A percentile compares a stretch with the other conserved stretches of the same genome.
Evolutionary conservation across 2,888 invertebrate species (phyloP).

Genomic region (Osmoderma eremita): DNA sequence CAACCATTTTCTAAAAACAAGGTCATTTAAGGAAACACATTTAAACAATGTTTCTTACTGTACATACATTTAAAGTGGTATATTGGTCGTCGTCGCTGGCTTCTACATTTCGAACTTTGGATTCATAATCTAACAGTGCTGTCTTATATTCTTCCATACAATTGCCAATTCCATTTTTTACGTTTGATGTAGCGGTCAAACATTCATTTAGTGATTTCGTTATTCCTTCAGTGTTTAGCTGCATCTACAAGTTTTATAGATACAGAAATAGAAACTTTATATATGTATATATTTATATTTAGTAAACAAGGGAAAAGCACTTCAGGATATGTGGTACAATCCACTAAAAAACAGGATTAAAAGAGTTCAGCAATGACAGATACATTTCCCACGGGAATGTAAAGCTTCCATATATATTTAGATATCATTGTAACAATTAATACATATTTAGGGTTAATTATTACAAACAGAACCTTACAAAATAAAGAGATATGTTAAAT

Average conservation of each 20-base stretch:
- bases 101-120: background rate
- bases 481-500: no score
- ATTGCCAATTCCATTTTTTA: background rate
- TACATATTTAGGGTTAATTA: no score
- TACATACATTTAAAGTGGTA: constrained; percentile 1
- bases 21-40: background rate
- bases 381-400: no score
- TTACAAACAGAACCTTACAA: no score
- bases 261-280: background rate
- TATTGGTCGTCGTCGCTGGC: constrained; percentile 7
- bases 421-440: no score
- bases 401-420: no score
- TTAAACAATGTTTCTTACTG: background rate
- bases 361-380: no score
- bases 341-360: no score
- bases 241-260: constrained; percentile 1
- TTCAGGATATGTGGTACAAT: no score
- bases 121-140: background rate
- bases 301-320: no score
- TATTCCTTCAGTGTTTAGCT: background rate
- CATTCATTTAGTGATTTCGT: background rate
- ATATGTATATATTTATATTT: no score
- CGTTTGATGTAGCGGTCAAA: background rate
- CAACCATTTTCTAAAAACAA: constrained; percentile 4
- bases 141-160: background rate